Base-by-base conservation (phyloP, 2,888 invertebrate species). In the Rosalia funebris region DNA sequence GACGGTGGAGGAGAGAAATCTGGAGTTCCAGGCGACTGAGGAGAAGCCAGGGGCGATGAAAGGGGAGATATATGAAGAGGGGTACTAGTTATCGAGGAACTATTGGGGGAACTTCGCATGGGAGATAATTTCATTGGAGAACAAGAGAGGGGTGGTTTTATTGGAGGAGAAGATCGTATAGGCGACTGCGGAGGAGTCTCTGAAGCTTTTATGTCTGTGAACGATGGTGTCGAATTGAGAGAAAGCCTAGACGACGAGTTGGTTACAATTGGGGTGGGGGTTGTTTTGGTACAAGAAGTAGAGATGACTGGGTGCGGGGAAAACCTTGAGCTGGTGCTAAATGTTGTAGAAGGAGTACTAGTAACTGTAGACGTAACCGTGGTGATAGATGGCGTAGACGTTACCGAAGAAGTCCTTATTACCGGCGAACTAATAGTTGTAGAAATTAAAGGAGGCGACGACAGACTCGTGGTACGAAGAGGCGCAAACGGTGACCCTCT, bases 131-230 rank as follows among this genome's bases (percentile, higher is more conserved):
- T 77, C 62, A 72, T 69, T 47, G 74, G 67, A 17, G 71, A 67
- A 75, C 77, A 72, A 70, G 75, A 79, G 73, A 79, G 71, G 66
- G 76, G 65, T 3, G 69, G 71, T 69, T 76, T 77, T 11, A 76
- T 75, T 11, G 60, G 66, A 3, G 75, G 75, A 2, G 75, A 72
- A 16, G 79, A 77, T 60, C 79, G 79, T 63, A 81, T 62, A 75
- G 62, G 67, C 45, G 55, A 62, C 31, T 57, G 47, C 34, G 67
- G 60, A 46, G 66, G 46, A 12, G 65, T 56, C 5, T 17, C 25
- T 0, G 31, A 9, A 32, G 42, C 5, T 34, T 34, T 53, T 5
- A 32, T 12, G 7, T 50, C 50, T 25, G 37, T 15, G n/a, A n/a
- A 16, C 9, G 36, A 34, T 14, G 12, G n/a, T 16, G 12, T 7